A percentile compares a stretch with the other conserved stretches of the same genome.
These are phyloP conservation scores for Platycnemis pennipes DNA, from an alignment of 2,888 invertebrate species.

Conservation along the genomic window DNA sequence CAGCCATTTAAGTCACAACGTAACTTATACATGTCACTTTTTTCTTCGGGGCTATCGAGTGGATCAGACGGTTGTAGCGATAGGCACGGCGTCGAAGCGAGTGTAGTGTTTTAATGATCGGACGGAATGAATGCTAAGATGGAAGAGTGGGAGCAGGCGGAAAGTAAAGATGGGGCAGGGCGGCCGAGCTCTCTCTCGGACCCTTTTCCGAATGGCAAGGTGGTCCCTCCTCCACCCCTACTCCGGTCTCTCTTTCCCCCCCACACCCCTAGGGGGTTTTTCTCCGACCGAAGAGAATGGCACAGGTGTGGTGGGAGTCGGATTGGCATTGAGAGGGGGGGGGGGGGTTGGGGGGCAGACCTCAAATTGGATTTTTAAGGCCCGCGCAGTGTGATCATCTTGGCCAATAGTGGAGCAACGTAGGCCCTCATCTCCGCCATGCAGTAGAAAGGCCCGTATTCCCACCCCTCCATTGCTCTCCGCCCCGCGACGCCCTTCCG, in stretches of 20 bases:
- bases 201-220: too few species aligned
- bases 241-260: not conserved
- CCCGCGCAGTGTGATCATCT: not conserved
- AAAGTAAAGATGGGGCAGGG: not conserved
- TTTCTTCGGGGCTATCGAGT: too few species aligned
- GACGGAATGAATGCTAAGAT: not conserved
- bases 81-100: too few species aligned
- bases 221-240: not conserved
- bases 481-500: not conserved
- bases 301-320: not conserved
- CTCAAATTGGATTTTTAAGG: not conserved
- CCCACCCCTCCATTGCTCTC: not conserved
- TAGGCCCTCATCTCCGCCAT: not conserved
- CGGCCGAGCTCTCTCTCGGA: too few species aligned
- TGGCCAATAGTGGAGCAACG: too few species aligned
- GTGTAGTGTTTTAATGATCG: not conserved
- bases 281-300: not conserved
- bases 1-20: too few species aligned
- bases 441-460: too few species aligned
- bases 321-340: not conserved
- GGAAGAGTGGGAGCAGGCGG: not conserved
- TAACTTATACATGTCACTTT: too few species aligned
- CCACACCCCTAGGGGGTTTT: not conserved
- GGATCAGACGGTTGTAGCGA: too few species aligned
- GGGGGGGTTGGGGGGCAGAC: not conserved